Percentiles rank a stretch among this genome's conserved stretches.
Conservation (phyloP, 1,140 invertebrate species). For the Phymorhynchus buccinoides region DNA sequence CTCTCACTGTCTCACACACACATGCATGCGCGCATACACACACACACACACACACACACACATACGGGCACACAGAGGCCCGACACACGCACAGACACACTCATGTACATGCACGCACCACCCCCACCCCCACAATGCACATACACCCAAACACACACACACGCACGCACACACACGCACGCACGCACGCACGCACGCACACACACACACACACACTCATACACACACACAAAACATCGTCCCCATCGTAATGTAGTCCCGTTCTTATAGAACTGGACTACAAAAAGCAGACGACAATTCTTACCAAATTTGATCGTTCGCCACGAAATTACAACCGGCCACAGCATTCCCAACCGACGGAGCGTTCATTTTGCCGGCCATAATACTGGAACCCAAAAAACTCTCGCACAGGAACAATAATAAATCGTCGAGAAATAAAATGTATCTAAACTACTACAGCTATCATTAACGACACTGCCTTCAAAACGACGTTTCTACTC, state of each 20-base stretch:
- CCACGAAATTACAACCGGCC: slow-evolving; percentile 1
- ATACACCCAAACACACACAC: too few relatives aligned
- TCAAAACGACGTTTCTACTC: not conserved
- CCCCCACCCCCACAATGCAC: too few relatives aligned
- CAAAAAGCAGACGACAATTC: not conserved
- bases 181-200: not conserved
- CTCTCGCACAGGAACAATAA: too few relatives aligned
- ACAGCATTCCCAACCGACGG: not conserved
- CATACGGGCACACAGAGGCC: too few relatives aligned
- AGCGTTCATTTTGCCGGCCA: not conserved
- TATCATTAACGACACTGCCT: too few relatives aligned
- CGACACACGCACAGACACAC: too few relatives aligned
- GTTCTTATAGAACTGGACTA: not conserved
- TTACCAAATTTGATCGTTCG: slow-evolving; percentile 17
- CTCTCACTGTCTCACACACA: not conserved
- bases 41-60: not conserved
- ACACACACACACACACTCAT: not conserved
- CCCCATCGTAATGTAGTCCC: not conserved
- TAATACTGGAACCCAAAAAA: not conserved
- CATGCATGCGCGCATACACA: not conserved
- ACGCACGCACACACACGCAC: too few relatives aligned
- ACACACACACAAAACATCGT: not conserved
- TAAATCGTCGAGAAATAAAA: too few relatives aligned
- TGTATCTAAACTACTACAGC: too few relatives aligned
- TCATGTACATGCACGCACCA: too few relatives aligned